phyloP scores from a whole-genome alignment of 2,113 vertebrate species.

The Pachyramphus minor region DNA sequence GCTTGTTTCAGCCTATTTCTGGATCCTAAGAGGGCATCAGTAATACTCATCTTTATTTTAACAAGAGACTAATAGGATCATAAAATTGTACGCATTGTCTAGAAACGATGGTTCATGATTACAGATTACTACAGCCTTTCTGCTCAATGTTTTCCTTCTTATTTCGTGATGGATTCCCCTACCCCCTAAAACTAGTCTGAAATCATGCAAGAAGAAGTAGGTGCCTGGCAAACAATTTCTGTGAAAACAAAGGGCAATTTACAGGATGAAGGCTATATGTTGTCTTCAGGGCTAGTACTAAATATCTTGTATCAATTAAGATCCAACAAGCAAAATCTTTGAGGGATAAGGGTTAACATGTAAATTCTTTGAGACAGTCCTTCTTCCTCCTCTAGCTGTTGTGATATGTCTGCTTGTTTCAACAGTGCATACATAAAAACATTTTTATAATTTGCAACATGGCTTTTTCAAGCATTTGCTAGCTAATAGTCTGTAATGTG shows the following conservation, averaged over 20 bases:
- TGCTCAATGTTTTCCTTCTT: neutral
- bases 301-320: neutral
- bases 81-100: neutral
- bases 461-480: neutral
- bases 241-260: neutral
- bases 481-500: neutral
- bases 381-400: neutral
- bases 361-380: neutral
- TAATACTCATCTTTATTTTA: neutral
- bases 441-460: neutral
- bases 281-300: neutral
- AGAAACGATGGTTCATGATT: neutral
- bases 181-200: neutral
- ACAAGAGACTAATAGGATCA: neutral
- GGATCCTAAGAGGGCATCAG: neutral
- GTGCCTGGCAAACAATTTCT: neutral
- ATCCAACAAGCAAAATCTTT: neutral
- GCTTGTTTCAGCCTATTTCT: neutral
- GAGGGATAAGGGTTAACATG: neutral
- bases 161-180: neutral
- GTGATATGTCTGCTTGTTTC: neutral
- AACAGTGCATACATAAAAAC: neutral
- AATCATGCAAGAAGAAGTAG: neutral
- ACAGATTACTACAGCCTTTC: neutral
- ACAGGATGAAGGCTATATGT: neutral